phyloP scores from a whole-genome alignment of 35 echinoderm and acorn worm genomes.

The Apostichopus californicus region DNA sequence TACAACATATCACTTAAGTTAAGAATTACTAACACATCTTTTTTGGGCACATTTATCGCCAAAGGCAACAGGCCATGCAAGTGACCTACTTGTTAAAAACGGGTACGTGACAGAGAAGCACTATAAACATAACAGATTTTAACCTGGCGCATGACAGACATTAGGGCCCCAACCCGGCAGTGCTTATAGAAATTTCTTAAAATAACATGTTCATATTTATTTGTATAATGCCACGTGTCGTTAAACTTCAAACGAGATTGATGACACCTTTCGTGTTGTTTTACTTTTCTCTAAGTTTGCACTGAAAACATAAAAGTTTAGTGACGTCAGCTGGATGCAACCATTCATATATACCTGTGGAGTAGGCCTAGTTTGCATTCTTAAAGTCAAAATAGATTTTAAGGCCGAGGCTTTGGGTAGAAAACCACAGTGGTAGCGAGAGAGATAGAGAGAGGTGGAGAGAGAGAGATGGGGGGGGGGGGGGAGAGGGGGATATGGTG shows the following conservation, averaged over 20 bases:
- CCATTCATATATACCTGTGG: neutral
- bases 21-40: no score
- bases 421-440: no score
- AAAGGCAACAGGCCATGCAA: neutral
- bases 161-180: neutral
- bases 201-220: neutral
- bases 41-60: no score
- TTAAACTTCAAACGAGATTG: neutral
- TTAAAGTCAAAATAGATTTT: no score
- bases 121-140: no score
- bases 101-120: neutral
- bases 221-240: neutral
- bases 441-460: no score
- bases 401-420: no score
- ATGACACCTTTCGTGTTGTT: neutral
- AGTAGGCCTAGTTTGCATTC: neutral
- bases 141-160: neutral
- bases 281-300: neutral
- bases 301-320: neutral
- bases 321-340: neutral
- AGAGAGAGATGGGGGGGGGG: no score
- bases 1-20: no score
- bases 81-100: neutral
- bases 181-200: neutral
- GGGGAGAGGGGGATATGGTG: no score